phyloP scores from a whole-genome alignment of 2,888 invertebrate genomes.

The Exocentrus adspersus region DNA sequence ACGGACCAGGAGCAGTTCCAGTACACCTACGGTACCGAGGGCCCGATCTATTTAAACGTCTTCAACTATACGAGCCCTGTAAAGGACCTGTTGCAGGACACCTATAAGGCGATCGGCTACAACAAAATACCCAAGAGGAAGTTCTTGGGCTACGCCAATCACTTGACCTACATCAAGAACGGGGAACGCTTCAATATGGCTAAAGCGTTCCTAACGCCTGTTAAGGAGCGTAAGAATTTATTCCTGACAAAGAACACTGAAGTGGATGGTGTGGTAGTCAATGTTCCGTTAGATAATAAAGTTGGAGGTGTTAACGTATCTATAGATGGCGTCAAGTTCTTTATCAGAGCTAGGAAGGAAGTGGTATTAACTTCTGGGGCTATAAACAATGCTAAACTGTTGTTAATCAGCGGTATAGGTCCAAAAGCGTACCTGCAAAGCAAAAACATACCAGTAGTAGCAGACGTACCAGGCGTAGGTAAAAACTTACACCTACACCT shows the following conservation, averaged over 20 bases:
- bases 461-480: conserved; percentile 44
- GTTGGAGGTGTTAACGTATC: conserved; percentile 46
- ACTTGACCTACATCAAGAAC: conserved; percentile 34
- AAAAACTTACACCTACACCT: conserved; percentile 69
- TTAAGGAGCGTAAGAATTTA: conserved; percentile 76
- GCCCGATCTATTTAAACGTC: conserved; percentile 34
- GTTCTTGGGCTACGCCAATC: conserved; percentile 38
- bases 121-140: conserved; percentile 67
- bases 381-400: conserved; percentile 72
- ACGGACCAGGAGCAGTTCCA: not conserved
- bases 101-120: conserved; percentile 85
- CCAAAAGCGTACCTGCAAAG: conserved; percentile 59
- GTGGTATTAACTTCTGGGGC: conserved; percentile 70
- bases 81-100: conserved; percentile 64
- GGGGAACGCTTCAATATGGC: conserved; percentile 60
- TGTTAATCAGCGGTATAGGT: conserved; percentile 71
- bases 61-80: conserved; percentile 27
- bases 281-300: conserved; percentile 69
- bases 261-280: conserved; percentile 73
- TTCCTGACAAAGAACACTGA: conserved; percentile 80
- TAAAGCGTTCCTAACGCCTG: conserved; percentile 83
- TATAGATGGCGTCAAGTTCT: conserved; percentile 35
- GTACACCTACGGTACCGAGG: conserved; percentile 32
- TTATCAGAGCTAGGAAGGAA: conserved; percentile 64
- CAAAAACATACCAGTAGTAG: conserved; percentile 50